Evolutionary conservation across 2,888 invertebrate genomes (phyloP).

Genomic region (Andrena trimmerana): DNA sequence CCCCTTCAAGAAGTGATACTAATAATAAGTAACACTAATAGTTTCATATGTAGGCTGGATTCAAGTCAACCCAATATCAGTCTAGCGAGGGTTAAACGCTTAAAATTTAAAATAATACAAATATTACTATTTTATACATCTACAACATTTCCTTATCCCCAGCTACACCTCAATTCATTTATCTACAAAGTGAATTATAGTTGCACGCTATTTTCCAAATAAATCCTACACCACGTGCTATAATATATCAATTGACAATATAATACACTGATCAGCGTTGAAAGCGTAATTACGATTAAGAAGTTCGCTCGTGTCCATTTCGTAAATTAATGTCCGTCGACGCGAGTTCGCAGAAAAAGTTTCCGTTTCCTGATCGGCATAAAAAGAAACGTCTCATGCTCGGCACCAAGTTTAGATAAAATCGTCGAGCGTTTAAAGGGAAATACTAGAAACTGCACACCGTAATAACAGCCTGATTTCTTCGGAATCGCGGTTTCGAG

Average conservation of each 20-base stretch:
- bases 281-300: not conserved
- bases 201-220: too few species aligned
- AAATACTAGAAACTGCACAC: constrained; percentile 25
- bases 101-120: too few species aligned
- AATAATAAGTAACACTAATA: too few species aligned
- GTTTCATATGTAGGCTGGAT: too few species aligned
- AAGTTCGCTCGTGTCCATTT: not conserved
- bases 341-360: not conserved
- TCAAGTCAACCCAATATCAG: too few species aligned
- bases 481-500: constrained; percentile 33
- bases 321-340: constrained; percentile 13
- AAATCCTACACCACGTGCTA: too few species aligned
- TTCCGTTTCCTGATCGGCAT: constrained; percentile 25
- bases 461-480: constrained; percentile 52
- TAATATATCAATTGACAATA: not conserved
- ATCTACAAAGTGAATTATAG: too few species aligned
- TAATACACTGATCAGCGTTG: not conserved
- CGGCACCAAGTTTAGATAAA: constrained; percentile 48
- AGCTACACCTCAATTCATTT: too few species aligned
- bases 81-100: too few species aligned
- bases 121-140: too few species aligned
- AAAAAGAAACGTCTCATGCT: constrained; percentile 10
- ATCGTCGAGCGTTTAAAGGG: constrained; percentile 30
- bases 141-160: too few species aligned
- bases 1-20: too few species aligned